These are phyloP conservation scores for Oophaga pumilio DNA, from an alignment of 2,113 vertebrate genomes.

Conservation along the genomic window DNA sequence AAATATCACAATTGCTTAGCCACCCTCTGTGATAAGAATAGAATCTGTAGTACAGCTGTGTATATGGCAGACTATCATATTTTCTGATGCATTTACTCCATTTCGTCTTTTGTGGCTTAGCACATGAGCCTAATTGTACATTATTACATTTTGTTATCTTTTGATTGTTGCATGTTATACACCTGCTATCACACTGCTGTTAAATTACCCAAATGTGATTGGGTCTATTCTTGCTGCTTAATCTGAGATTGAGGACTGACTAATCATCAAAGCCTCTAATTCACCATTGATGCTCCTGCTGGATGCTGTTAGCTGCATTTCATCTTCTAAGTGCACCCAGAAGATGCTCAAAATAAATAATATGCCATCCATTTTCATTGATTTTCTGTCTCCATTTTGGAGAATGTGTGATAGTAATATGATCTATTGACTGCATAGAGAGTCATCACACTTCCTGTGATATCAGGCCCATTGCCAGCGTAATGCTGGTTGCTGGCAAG, in stretches of 20 bases:
- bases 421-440: neutral
- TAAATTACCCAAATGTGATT: neutral
- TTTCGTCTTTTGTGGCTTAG: neutral
- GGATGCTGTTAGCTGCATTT: neutral
- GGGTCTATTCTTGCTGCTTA: neutral
- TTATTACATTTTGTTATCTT: neutral
- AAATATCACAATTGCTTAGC: no score
- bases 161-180: neutral
- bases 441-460: neutral
- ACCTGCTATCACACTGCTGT: neutral
- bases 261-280: neutral
- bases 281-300: neutral
- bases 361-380: neutral
- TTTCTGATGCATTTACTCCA: neutral
- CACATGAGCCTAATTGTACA: neutral
- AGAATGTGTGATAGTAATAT: conserved; percentile 21
- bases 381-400: conserved; percentile 14
- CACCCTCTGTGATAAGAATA: no score
- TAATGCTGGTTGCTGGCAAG: neutral
- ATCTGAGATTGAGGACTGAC: neutral
- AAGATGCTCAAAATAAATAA: neutral
- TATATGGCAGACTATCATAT: neutral
- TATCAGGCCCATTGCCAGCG: neutral
- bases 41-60: no score
- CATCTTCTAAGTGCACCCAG: neutral